Base-by-base conservation (phyloP, 2,888 invertebrate genomes). In the Acleris holmiana region DNA sequence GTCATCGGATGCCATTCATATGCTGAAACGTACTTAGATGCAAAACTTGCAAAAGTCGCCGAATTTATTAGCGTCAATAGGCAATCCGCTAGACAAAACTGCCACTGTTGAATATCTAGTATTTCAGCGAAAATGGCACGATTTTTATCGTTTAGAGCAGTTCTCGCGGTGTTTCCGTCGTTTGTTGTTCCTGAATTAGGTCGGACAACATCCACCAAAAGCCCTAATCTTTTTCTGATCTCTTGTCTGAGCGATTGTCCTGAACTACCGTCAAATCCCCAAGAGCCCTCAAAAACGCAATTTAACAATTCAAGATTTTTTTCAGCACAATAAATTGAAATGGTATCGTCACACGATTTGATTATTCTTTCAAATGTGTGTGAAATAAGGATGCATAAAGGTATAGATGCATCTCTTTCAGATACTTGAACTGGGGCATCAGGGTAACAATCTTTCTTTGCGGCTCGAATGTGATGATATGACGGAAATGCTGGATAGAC, bases 161-260 rank as follows among this genome's bases (percentile, higher is more conserved):
- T 54, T 5, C 40, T 15, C 7, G 54, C 54, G 10, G 54, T 21
- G 21, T 54, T 54, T 4, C 60, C 61, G 41, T 61, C 60, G 17
- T 66, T 61, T n/a, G 60, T 48, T 10, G 54, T 54, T 23, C 40
- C 53, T 7, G 53, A 41, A 17, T 53, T 35, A 8, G 53, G 21
- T 4, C 53, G 19, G 40, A 53, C 41, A 19, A 53, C 21, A 13
- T 53, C 53, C 17, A 53, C 40, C 40, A 53, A 15, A 2, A 40
- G 7, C 18, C 40, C 21, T 17, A 41, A 6, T 21, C 40, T 40
- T 15, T 53, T 15, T 53, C 53, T 19, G 18, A 53, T 40, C 2
- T 40, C 40, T 6, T 50, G 49, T 25, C 25, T 50, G 21, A 25
- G 15, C 6, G 49, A 50, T 25, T 50, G 49, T 6, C 49, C 49